These are phyloP conservation scores for Gambusia affinis DNA, from an alignment of 2,113 vertebrate species.

Conservation along the genomic window DNA sequence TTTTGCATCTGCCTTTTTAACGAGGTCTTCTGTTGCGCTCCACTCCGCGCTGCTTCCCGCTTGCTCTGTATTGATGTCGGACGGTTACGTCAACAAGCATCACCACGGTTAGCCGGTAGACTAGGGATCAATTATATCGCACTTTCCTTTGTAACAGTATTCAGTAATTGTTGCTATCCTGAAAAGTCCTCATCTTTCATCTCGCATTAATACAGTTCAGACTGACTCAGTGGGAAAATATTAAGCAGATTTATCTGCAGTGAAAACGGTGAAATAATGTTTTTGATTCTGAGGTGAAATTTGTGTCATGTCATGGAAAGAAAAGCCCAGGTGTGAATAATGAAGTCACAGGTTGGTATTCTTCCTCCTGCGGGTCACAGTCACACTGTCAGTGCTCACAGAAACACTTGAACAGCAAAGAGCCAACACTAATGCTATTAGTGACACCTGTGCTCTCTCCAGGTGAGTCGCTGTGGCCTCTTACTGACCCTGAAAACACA, in stretches of 20 bases:
- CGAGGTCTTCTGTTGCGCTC: too few species aligned
- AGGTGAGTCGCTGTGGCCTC: conserved; percentile 4
- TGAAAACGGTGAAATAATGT: not conserved
- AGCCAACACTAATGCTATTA: conserved; percentile 8
- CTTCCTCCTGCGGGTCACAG: not conserved
- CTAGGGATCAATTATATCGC: too few species aligned
- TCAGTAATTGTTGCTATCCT: not conserved
- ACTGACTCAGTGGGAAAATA: not conserved
- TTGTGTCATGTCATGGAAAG: not conserved
- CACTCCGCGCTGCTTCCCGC: too few species aligned
- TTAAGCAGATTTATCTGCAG: not conserved
- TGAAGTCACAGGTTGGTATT: not conserved
- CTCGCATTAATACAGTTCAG: not conserved
- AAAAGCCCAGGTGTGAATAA: conserved; percentile 8
- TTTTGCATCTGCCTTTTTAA: too few species aligned
- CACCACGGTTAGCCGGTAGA: too few species aligned
- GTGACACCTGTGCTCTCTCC: conserved; percentile 2
- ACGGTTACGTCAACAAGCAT: too few species aligned
- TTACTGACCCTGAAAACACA: conserved; percentile 7
- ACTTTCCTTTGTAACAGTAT: not conserved
- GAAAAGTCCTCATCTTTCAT: not conserved
- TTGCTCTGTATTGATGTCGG: too few species aligned
- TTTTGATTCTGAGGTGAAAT: not conserved
- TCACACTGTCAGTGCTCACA: not conserved
- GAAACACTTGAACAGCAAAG: conserved; percentile 1